Percentiles rank a stretch among this genome's conserved stretches.
phyloP scores from a whole-genome alignment of 2,888 invertebrate genomes.

The Drosophila longiperda region DNA sequence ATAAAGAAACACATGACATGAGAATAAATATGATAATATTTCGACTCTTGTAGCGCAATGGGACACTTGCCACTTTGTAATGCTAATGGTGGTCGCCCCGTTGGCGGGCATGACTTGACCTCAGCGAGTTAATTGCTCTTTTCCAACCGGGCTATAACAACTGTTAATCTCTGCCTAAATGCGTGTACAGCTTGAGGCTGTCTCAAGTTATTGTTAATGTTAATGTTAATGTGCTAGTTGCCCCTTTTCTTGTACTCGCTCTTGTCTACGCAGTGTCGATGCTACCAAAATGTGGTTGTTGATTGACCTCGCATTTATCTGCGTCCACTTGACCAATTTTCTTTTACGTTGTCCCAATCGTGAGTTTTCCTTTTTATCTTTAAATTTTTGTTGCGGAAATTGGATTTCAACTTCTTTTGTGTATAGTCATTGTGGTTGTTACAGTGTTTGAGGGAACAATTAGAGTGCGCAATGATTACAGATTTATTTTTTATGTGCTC shows the following conservation, averaged over 20 bases:
- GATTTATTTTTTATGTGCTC: neutral
- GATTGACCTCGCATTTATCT: constrained; percentile 65
- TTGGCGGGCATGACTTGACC: constrained; percentile 67
- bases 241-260: constrained; percentile 41
- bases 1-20: constrained; percentile 27
- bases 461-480: constrained; percentile 15
- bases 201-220: constrained; percentile 36
- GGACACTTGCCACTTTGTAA: constrained; percentile 46
- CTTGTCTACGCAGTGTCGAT: constrained; percentile 31
- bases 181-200: constrained; percentile 47
- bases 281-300: constrained; percentile 58
- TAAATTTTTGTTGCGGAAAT: constrained; percentile 36
- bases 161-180: constrained; percentile 64
- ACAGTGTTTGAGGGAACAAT: constrained; percentile 30
- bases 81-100: constrained; percentile 41
- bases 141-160: constrained; percentile 41
- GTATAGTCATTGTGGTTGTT: constrained; percentile 11
- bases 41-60: constrained; percentile 27
- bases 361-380: constrained; percentile 20
- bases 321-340: constrained; percentile 44
- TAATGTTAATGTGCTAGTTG: constrained; percentile 13
- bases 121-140: constrained; percentile 69
- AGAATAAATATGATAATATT: constrained; percentile 58
- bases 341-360: constrained; percentile 18
- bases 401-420: constrained; percentile 29